Evolutionary conservation across 2,888 invertebrate genomes (phyloP).

Genomic region (Brenthis ino): DNA sequence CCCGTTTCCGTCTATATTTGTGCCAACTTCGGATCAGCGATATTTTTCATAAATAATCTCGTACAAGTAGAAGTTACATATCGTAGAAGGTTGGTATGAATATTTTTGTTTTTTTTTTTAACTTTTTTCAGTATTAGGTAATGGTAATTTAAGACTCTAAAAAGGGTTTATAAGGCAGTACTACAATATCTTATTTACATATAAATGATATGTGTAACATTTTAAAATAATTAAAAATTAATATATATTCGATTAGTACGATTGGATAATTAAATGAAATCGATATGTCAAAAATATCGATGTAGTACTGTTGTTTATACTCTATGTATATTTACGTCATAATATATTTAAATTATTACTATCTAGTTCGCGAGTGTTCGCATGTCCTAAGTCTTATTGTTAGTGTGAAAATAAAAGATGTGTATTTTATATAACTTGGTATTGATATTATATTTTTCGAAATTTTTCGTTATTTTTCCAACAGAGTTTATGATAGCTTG

Average conservation of each 20-base stretch:
- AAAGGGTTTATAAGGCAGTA: background rate
- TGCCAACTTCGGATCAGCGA: slow-evolving; percentile 61
- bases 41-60: slow-evolving; percentile 21
- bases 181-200: background rate
- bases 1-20: slow-evolving; percentile 63
- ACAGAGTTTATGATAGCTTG: slow-evolving; percentile 19
- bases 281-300: background rate
- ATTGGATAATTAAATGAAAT: background rate
- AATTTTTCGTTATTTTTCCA: slow-evolving; percentile 53
- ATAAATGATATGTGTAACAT: background rate
- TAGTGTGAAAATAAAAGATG: slow-evolving; percentile 51
- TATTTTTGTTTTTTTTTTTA: slow-evolving; percentile 53
- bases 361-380: slow-evolving; percentile 32
- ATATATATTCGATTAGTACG: background rate
- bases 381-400: slow-evolving; percentile 43
- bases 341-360: slow-evolving; percentile 41
- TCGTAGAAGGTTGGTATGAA: slow-evolving; percentile 66
- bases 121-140: slow-evolving; percentile 79
- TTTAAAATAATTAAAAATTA: background rate
- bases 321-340: slow-evolving; percentile 45
- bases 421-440: slow-evolving; percentile 63
- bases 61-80: slow-evolving; percentile 52
- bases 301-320: slow-evolving; percentile 16
- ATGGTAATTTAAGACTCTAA: slow-evolving; percentile 18
- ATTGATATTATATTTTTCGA: slow-evolving; percentile 65